phyloP scores from a whole-genome alignment of 2,888 invertebrate species.

The Ophioninae sp. region DNA sequence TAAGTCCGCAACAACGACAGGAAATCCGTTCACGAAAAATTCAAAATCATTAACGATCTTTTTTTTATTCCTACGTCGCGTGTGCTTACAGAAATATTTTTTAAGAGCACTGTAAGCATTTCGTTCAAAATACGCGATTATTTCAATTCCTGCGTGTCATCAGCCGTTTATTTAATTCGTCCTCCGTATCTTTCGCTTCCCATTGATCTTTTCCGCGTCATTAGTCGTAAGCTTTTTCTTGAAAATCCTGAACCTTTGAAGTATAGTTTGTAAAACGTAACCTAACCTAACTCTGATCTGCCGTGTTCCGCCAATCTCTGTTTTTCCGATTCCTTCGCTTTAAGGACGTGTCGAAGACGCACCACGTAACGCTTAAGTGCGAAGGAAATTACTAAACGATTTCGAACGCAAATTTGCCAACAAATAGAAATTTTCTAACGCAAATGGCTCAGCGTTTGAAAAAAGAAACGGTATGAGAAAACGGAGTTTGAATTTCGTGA shows the following conservation, averaged over 20 bases:
- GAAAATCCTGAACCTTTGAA: neutral
- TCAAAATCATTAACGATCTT: neutral
- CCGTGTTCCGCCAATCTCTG: neutral
- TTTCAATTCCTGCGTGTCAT: neutral
- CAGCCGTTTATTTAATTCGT: neutral
- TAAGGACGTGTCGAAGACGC: too few relatives aligned
- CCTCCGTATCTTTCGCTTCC: neutral
- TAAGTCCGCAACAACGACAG: neutral
- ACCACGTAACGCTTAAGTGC: too few relatives aligned
- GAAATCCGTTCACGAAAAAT: neutral
- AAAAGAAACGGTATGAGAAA: too few relatives aligned
- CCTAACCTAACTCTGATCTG: neutral
- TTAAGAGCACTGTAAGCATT: constrained; percentile 44
- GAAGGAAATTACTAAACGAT: too few relatives aligned
- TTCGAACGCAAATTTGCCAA: too few relatives aligned
- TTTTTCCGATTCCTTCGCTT: neutral
- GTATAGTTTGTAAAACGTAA: neutral
- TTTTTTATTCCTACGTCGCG: neutral
- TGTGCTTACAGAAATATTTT: constrained; percentile 44
- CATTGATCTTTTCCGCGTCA: neutral
- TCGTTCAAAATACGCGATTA: neutral
- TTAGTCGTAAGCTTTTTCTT: neutral
- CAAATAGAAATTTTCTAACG: too few relatives aligned
- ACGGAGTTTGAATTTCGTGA: too few relatives aligned
- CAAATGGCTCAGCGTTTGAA: too few relatives aligned